Evolutionary conservation across 2,888 invertebrate species (phyloP).

Genomic region (Pammene aurita): DNA sequence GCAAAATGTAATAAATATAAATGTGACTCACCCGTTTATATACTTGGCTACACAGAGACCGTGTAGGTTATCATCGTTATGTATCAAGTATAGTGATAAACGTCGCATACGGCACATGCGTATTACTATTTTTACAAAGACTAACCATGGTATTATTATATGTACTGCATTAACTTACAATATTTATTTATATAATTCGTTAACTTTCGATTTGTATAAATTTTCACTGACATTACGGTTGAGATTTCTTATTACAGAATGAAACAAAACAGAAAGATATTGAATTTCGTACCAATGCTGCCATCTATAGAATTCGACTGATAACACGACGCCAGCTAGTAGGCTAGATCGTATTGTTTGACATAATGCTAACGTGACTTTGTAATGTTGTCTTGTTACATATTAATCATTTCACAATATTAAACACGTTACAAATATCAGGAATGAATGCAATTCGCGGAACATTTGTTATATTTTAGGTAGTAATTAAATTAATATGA

Average conservation of each 20-base stretch:
- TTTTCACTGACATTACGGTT: slow-evolving; percentile 35
- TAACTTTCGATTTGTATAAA: slow-evolving; percentile 15
- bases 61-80: slow-evolving; percentile 79
- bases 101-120: slow-evolving; percentile 68
- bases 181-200: background rate
- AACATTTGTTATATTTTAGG: background rate
- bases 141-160: slow-evolving; percentile 17
- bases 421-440: slow-evolving; percentile 12
- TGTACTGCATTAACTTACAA: background rate
- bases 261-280: slow-evolving; percentile 68
- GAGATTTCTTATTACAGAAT: slow-evolving; percentile 57
- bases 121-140: slow-evolving; percentile 56
- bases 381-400: slow-evolving; percentile 55
- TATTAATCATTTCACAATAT: slow-evolving; percentile 7
- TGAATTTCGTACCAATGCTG: slow-evolving; percentile 66
- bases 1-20: slow-evolving; percentile 82
- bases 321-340: slow-evolving; percentile 41
- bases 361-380: slow-evolving; percentile 53
- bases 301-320: slow-evolving; percentile 61
- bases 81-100: slow-evolving; percentile 57
- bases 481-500: background rate
- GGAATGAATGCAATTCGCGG: slow-evolving; percentile 20
- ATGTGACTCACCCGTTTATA: slow-evolving; percentile 81
- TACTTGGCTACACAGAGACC: slow-evolving; percentile 75
- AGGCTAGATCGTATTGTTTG: slow-evolving; percentile 47